These are phyloP conservation scores for Corythaeola cristata DNA, from an alignment of 2,113 vertebrate species.

Conservation along the genomic window DNA sequence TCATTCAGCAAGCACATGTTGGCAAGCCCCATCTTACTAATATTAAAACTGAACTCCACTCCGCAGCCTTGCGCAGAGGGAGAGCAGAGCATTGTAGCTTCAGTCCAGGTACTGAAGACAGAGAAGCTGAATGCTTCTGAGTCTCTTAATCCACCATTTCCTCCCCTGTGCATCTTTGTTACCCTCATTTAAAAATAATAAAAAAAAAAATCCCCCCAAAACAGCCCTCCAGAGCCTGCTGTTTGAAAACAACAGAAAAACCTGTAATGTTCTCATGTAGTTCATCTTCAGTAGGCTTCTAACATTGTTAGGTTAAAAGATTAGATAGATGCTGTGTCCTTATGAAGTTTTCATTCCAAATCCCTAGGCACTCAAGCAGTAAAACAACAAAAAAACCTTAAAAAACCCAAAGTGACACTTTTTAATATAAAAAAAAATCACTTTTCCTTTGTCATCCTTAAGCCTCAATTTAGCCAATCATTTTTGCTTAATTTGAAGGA, in stretches of 20 bases:
- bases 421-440: not conserved
- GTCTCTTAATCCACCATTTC: not conserved
- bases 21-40: not conserved
- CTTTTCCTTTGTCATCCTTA: not conserved
- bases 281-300: not conserved
- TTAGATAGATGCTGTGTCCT: not conserved
- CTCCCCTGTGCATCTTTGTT: not conserved
- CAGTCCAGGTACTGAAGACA: not conserved
- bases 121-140: not conserved
- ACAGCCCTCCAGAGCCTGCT: not conserved
- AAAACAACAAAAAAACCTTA: not conserved
- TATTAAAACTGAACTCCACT: not conserved
- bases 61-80: not conserved
- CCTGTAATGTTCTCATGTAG: not conserved
- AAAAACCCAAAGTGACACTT: not conserved
- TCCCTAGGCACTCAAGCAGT: not conserved
- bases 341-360: not conserved
- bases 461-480: not conserved
- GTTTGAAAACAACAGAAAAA: not conserved
- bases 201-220: not conserved
- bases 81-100: not conserved
- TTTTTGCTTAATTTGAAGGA: not conserved
- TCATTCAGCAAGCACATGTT: slow-evolving; percentile 42
- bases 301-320: not conserved
- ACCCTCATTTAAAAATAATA: not conserved